Evolutionary conservation across 2,797 vertebrate species (phyloP), one percentile per base, ranked within the genome.

Genomic region (Neoniphon sammara): DNA sequence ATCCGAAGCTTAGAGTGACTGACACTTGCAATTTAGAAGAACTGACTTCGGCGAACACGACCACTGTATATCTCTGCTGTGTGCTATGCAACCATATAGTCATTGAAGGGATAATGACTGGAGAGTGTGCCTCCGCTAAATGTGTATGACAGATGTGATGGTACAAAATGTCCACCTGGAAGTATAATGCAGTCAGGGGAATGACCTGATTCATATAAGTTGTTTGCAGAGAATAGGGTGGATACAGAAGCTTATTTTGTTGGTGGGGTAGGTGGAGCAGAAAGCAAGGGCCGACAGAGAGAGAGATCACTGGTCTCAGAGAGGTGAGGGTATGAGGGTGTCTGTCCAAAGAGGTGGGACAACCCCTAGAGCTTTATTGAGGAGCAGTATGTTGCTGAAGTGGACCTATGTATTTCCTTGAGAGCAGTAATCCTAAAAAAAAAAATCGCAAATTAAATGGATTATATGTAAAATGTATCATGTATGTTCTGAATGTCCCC

Each of bases 81-180:
- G 84, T 80, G 85, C 90, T 93, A 91, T 91, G 91, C 91, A 91
- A 91, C 70, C 73, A 42, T 62, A 23, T 85, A 86, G 78, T 81
- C 76, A 69, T 20, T 74, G 70, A 84, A 78, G 70, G 73, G 63
- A 46, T 80, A 53, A 76, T 55, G 72, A 73, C 58, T 52, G 73
- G 55, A 66, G 64, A 58, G 85, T 73, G 75, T 81, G 80, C 77
- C 85, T 89, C 85, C 63, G 46, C 70, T 55, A 83, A 77, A 83
- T 73, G 66, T 74, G 74, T 63, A 49, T 77, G 77, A 85, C 73
- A 77, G 78, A 68, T 70, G 77, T 63, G 78, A 91, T 88, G 89
- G 89, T 91, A 88, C 88, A 82, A 80, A 61, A 72, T 60, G 59
- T 76, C 78, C 74, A 78, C 60, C 21, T 7, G 66, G 60, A 66